Evolutionary conservation across 2,888 invertebrate species (phyloP).

Genomic region (Eupeodes luniger): DNA sequence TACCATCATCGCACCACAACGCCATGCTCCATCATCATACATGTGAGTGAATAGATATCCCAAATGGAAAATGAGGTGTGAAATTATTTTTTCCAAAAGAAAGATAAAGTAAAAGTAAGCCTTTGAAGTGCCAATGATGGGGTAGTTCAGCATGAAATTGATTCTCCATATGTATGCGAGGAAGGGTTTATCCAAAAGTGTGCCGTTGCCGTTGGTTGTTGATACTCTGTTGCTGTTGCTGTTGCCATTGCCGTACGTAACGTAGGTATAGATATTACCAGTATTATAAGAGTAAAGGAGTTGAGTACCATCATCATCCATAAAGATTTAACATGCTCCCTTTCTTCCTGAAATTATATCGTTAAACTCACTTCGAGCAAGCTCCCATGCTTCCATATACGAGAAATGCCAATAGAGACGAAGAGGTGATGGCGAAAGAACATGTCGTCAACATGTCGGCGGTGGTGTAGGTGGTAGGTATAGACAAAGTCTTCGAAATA

Average conservation of each 20-base stretch:
- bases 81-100: conserved; percentile 70
- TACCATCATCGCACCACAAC: conserved; percentile 32
- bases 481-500: conserved; percentile 25
- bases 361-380: neutral
- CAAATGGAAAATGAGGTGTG: conserved; percentile 72
- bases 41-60: conserved; percentile 31
- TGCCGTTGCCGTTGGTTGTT: neutral
- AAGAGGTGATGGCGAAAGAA: neutral
- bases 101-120: conserved; percentile 37
- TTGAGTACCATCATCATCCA: conserved; percentile 32
- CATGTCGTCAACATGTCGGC: conserved; percentile 29
- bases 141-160: conserved; percentile 74
- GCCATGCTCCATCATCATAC: neutral
- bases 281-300: too few relatives aligned
- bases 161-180: conserved; percentile 30
- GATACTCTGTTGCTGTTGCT: too few relatives aligned
- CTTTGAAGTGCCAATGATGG: conserved; percentile 71
- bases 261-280: neutral
- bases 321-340: conserved; percentile 58
- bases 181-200: conserved; percentile 53
- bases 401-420: neutral
- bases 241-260: neutral
- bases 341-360: conserved; percentile 36
- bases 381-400: neutral
- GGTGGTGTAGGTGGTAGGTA: neutral